A percentile compares a stretch with the other conserved stretches of the same genome.
phyloP scores from a whole-genome alignment of 2,888 invertebrate species.

The Cataglyphis rosenhaueri region DNA sequence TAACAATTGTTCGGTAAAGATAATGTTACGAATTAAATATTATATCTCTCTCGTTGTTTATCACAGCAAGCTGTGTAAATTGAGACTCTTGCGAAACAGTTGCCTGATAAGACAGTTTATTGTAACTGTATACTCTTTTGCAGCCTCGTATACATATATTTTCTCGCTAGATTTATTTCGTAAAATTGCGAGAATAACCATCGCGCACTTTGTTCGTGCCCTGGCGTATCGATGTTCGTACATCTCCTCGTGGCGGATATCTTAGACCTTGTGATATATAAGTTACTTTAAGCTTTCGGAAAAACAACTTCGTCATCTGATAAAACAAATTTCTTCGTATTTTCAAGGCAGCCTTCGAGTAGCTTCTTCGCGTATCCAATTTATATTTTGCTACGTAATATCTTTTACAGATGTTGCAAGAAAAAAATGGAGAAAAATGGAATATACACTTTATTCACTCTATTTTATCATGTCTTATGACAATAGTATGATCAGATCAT shows the following conservation, averaged over 20 bases:
- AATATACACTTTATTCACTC: background rate
- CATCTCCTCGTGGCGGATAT: background rate
- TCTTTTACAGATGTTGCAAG: conserved; percentile 3
- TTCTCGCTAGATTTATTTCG: conserved; percentile 22
- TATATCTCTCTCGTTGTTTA: background rate
- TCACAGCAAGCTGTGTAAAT: conserved; percentile 34
- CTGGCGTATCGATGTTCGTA: background rate
- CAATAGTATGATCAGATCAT: conserved; percentile 18
- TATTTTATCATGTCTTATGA: conserved; percentile 1
- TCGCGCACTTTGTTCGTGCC: background rate
- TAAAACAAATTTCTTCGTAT: conserved; percentile 12
- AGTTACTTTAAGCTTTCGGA: background rate
- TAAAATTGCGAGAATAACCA: conserved; percentile 16
- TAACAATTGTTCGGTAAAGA: background rate
- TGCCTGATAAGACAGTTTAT: conserved; percentile 22
- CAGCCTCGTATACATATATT: background rate
- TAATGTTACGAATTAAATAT: conserved; percentile 14
- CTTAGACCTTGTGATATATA: background rate
- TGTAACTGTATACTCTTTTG: background rate
- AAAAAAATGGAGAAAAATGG: background rate
- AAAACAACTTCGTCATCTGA: conserved; percentile 8
- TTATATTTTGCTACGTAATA: conserved; percentile 17
- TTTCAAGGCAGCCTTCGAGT: conserved; percentile 2
- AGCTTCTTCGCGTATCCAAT: background rate
- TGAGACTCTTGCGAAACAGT: background rate